Percentiles rank a stretch among this genome's conserved stretches.
These are phyloP conservation scores for Mythimna loreyi DNA, from an alignment of 2,888 invertebrate genomes.

Conservation along the genomic window DNA sequence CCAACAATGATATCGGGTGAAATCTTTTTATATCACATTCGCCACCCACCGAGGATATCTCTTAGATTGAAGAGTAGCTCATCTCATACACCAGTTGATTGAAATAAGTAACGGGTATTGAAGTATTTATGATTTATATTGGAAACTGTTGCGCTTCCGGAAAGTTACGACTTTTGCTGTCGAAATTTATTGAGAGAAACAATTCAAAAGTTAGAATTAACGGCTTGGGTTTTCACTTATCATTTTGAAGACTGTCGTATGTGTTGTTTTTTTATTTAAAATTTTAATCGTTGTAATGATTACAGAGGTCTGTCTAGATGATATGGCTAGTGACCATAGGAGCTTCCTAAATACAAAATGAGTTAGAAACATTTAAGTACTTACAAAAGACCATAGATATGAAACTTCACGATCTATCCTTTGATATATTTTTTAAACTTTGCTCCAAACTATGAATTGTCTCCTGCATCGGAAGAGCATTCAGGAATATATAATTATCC, in stretches of 20 bases:
- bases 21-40: conserved; percentile 22
- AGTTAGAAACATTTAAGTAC: neutral
- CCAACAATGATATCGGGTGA: conserved; percentile 14
- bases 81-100: conserved; percentile 27
- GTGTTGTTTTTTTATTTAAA: neutral
- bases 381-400: conserved; percentile 3
- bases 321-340: neutral
- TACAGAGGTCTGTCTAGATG: too few species aligned
- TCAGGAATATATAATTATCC: too few species aligned
- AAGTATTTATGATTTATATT: conserved; percentile 29
- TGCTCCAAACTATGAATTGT: too few species aligned
- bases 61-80: neutral
- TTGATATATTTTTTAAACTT: too few species aligned
- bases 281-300: too few species aligned
- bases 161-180: conserved; percentile 1
- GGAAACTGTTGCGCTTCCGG: conserved; percentile 12
- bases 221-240: neutral
- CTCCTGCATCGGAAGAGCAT: too few species aligned
- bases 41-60: conserved; percentile 31
- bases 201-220: neutral
- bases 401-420: neutral
- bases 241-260: neutral
- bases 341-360: neutral
- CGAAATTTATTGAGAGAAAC: too few species aligned
- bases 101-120: conserved; percentile 7